Evolutionary conservation across 2,888 invertebrate species (phyloP).

Genomic region (Sepiola atlantica): DNA sequence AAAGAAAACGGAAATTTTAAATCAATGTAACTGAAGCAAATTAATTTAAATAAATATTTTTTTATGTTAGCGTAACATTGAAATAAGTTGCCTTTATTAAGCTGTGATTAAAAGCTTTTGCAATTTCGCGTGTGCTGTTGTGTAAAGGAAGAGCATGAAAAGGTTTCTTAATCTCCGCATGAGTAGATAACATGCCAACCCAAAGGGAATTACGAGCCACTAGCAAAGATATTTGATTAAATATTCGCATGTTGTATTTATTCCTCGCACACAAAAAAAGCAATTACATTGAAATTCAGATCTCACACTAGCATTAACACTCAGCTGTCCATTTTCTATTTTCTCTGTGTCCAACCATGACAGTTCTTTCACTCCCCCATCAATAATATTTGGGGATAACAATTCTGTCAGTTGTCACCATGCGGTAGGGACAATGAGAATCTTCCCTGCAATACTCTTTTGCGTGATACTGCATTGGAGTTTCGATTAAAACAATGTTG

Average conservation of each 20-base stretch:
- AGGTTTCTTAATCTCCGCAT: neutral
- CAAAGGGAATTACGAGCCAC: neutral
- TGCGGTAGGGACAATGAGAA: neutral
- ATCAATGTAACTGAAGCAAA: neutral
- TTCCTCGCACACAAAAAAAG: neutral
- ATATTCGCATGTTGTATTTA: neutral
- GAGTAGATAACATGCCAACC: neutral
- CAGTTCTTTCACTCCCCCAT: neutral
- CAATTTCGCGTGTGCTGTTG: neutral
- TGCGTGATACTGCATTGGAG: neutral
- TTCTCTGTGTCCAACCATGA: neutral
- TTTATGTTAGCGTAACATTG: neutral
- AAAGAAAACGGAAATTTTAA: neutral
- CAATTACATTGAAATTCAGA: conserved; percentile 32
- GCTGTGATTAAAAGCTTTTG: neutral
- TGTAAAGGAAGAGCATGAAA: neutral
- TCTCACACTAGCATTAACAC: neutral
- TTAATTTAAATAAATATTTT: neutral
- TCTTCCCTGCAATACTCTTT: neutral
- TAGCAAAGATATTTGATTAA: neutral
- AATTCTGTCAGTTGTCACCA: conserved; percentile 32
- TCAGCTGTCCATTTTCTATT: neutral
- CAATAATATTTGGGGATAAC: neutral
- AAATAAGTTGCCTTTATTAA: neutral
- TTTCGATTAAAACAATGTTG: conserved; percentile 19